Evolutionary conservation across 2,888 invertebrate species (phyloP), one percentile per base, ranked within the genome.

Genomic region (Troglohyphantes excavatus): DNA sequence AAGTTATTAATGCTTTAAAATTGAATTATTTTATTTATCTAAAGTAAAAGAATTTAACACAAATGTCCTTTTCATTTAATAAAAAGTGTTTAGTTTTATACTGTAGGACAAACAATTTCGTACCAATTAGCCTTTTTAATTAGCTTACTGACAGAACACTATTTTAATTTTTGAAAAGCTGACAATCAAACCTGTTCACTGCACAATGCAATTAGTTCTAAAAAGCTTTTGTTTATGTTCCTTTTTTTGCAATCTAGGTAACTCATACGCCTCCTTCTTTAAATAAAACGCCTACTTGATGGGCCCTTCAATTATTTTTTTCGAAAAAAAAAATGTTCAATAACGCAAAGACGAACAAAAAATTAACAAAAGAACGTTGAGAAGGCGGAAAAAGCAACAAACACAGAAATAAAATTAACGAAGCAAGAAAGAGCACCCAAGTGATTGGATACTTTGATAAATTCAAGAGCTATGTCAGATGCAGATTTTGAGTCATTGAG

Each of bases 391-490:
- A 78, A 59, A 29, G 29, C 68, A 59, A 70, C 68, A 82, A 82
- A 19, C 29, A 0, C 23, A 61, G 23, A 70, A 82, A 82, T 70
- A 82, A 68, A 82, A 39, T 17, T 43, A 21, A 53, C 7, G 17
- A 59, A n/a, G 29, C 13, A 78, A 72, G 13, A 78, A 63, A 78
- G 61, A 21, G 29, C 26, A 68, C 1, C 70, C 43, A 61, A 70
- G 70, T 70, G 59, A 17, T 23, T 17, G 33, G 72, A 70, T 75
- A 67, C 88, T 88, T 88, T 88, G 82, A 88, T 75, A 88, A 88
- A 88, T 88, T 73, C 67, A 29, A 75, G 82, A 33, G 59, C 53
- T 73, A 68, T 82, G 88, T 88, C 88, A 88, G 67, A 73, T 46
- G 61, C 88, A 88, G 88, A 70, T 75, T 88, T 61, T 65, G 39